Conservation (phyloP, 2,888 invertebrate species). For the Alentia gelatinosa region DNA sequence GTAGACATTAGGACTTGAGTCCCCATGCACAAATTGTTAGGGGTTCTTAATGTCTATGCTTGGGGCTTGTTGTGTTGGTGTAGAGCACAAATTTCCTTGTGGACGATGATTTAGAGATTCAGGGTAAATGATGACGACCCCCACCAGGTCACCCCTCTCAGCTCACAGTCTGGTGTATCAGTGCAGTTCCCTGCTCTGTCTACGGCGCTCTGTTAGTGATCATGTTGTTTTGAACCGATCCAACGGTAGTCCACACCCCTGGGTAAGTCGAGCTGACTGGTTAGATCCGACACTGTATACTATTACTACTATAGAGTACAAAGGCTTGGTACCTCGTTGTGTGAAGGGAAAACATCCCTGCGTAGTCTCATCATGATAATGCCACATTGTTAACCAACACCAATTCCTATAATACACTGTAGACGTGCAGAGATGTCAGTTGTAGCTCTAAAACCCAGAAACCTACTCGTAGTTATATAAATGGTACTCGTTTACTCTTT, state of each 20-base stretch:
- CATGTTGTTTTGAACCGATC: neutral
- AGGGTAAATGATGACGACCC: neutral
- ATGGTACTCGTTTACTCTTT: slow-evolving; percentile 41
- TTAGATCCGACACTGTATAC: neutral
- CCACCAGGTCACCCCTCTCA: neutral
- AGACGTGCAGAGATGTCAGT: slow-evolving; percentile 50
- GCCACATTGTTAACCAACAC: slow-evolving; percentile 47
- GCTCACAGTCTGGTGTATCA: neutral
- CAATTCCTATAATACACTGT: slow-evolving; percentile 33
- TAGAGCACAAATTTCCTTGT: slow-evolving; percentile 37
- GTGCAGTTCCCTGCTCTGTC: neutral
- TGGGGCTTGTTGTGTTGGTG: slow-evolving; percentile 19
- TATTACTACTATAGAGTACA: slow-evolving; percentile 46
- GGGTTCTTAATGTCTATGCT: slow-evolving; percentile 20
- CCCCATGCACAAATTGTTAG: slow-evolving; percentile 52
- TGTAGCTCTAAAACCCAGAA: slow-evolving; percentile 31
- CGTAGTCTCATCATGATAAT: slow-evolving; percentile 12
- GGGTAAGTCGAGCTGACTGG: neutral
- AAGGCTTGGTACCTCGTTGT: slow-evolving; percentile 35
- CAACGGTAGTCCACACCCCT: slow-evolving; percentile 51
- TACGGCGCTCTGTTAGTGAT: neutral
- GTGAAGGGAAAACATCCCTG: slow-evolving; percentile 41
- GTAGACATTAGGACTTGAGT: neutral
- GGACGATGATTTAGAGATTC: slow-evolving; percentile 3
- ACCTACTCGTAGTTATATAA: slow-evolving; percentile 50